Evolutionary conservation across 2,888 invertebrate species (phyloP), one percentile per base, ranked within the genome.

Genomic region (Camptogramma bilineatum): DNA sequence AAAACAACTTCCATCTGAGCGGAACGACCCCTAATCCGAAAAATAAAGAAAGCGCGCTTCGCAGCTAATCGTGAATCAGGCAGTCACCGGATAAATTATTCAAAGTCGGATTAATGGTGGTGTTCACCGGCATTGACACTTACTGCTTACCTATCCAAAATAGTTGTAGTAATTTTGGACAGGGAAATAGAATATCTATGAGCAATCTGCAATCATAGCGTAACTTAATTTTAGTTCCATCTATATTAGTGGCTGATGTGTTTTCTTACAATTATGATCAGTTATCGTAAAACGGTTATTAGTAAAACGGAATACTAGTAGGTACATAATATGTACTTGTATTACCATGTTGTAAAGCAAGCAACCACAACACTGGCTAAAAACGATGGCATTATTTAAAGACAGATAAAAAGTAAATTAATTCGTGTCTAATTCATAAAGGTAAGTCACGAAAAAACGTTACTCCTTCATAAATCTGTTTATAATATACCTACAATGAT

Each of bases 51-150:
- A 53, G 52, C 67, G 57, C 65, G 62, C 64, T 66, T 61, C 68
- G 65, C 60, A 66, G 68, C 69, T 73, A 66, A 70, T 65, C 60
- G 68, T 65, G 71, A 72, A 73, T 65, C 66, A 71, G 73, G 71
- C 69, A 75, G 72, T 70, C 68, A 64, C 66, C 62, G 57, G 68
- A 76, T 75, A 76, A 75, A 78, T 77, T 78, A 79, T 76, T 74
- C 74, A 64, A 70, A 59, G 66, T 68, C 72, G 76, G 72, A 79
- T 79, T 77, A 77, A 80, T 82, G 79, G 68, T 73, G 72, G 69
- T 73, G 73, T 74, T 70, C 68, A 73, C 69, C 59, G 61, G 71
- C 73, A 78, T 77, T 76, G 81, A 80, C 81, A 77, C 75, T 73
- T 71, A 70, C 19, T 53, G 34, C 28, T 69, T 59, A 68, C 61